Base-by-base conservation (phyloP, 2,113 vertebrate genomes). In the Serinus canaria region DNA sequence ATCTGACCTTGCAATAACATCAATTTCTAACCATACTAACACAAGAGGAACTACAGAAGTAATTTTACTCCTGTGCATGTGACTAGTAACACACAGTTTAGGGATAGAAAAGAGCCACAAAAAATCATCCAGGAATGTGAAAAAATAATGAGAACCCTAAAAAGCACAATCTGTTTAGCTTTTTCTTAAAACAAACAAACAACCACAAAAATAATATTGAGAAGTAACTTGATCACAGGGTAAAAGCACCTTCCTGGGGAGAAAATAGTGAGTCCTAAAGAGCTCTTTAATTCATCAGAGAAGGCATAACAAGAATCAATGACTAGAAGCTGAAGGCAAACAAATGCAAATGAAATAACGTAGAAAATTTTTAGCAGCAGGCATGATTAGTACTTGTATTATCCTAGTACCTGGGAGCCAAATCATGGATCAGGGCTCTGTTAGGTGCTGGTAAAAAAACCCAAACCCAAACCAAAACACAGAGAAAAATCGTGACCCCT, bases 251-350 rank as follows among this genome's bases (percentile, higher is more conserved):
- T 69, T 92, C 94, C 87, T 73, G 66, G 81, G 66, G 92, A 97
- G 83, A 95, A 97, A 95, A 95, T 20, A 92, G 68, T 75, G 86
- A 97, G 79, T 72, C 75, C 68, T 89, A 87, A 90, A 93, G 68
- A 96, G 89, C 80, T 90, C 47, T 94, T 95, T 95, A 96, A 97
- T 95, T 66, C 78, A 69, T 43, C 83, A 87, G 47, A 84, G 89
- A 84, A 95, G 46, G 74, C 73, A 68, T 81, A 94, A 83, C 83
- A 87, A 84, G 83, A 93, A 90, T 91, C 92, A 95, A 87, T 87
- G 60, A 81, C 92, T 93, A 77, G 64, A 92, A 96, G 69, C 56
- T 93, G 73, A 95, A 97, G 76, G 76, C 80, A 96, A 96, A 95
- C 64, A 90, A 94, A 93, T 87, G 60, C 83, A 94, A 93, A 92